phyloP scores from a whole-genome alignment of 2,113 vertebrate genomes.

The Pyxicephalus adspersus region DNA sequence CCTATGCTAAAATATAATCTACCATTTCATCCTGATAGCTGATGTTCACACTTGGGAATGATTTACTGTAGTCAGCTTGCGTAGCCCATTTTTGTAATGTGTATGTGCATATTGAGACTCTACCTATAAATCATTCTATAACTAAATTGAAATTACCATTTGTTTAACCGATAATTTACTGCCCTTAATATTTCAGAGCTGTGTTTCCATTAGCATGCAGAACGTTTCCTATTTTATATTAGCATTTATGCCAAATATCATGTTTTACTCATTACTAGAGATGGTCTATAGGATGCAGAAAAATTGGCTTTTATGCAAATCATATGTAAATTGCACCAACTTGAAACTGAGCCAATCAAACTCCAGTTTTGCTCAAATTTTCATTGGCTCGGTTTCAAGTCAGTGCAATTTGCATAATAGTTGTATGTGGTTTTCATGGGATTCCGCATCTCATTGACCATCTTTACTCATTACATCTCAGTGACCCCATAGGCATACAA shows the following conservation, averaged over 20 bases:
- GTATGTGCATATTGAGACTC: conserved; percentile 13
- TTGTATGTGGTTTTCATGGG: too few relatives aligned
- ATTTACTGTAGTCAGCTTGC: conserved; percentile 16
- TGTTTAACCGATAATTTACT: conserved; percentile 27
- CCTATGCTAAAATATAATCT: not conserved
- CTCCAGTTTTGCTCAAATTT: too few relatives aligned
- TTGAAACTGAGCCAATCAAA: too few relatives aligned
- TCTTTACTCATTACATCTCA: conserved; percentile 24
- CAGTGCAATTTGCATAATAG: too few relatives aligned
- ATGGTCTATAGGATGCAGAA: too few relatives aligned
- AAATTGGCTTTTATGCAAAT: too few relatives aligned
- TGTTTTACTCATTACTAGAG: conserved; percentile 38
- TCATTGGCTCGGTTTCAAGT: too few relatives aligned
- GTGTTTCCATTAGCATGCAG: conserved; percentile 39
- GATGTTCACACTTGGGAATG: conserved; percentile 15
- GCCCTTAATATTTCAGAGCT: conserved; percentile 30
- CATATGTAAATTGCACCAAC: too few relatives aligned
- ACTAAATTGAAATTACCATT: conserved; percentile 44
- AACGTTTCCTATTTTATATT: conserved; percentile 25
- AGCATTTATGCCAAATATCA: conserved; percentile 36
- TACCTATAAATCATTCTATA: conserved; percentile 37
- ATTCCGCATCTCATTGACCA: too few relatives aligned
- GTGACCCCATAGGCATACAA: conserved; percentile 8
- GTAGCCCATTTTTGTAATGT: conserved; percentile 25
- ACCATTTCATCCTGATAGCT: not conserved